These are phyloP conservation scores for Scomberomorus guttatus DNA, from an alignment of 2,797 vertebrate genomes.

Conservation along the genomic window DNA sequence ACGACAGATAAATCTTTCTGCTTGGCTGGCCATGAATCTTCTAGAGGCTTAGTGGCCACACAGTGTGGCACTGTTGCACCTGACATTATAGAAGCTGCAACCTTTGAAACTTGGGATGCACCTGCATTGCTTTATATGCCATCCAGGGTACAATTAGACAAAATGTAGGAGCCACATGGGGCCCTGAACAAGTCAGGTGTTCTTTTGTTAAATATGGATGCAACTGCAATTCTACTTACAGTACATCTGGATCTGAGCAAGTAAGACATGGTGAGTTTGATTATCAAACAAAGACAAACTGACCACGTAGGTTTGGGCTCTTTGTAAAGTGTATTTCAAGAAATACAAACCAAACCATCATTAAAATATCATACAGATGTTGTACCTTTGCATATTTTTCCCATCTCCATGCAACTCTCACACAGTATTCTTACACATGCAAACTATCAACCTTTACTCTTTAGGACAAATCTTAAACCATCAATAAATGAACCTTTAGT, in stretches of 20 bases:
- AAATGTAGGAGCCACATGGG: not conserved
- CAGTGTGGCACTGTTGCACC: constrained; percentile 65
- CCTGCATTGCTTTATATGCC: constrained; percentile 8
- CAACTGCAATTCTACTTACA: not conserved
- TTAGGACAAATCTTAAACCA: constrained; percentile 52
- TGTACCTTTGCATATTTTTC: not conserved
- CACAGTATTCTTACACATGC: constrained; percentile 5
- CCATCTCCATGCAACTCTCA: constrained; percentile 1
- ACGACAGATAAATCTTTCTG: constrained; percentile 76
- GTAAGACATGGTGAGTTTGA: not conserved
- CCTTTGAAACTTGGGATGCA: constrained; percentile 50
- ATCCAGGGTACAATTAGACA: constrained; percentile 8
- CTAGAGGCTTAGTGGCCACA: constrained; percentile 58
- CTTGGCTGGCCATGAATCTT: constrained; percentile 71
- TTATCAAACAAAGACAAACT: not conserved
- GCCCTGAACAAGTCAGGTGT: not conserved
- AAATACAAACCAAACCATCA: constrained; percentile 1
- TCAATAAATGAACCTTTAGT: constrained; percentile 64
- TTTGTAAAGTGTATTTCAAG: not conserved
- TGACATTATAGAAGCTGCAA: constrained; percentile 45
- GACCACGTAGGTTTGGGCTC: not conserved
- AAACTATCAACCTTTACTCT: not conserved
- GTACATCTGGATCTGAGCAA: not conserved
- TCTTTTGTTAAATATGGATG: constrained; percentile 9
- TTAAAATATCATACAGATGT: not conserved